Evolutionary conservation across 2,888 invertebrate species (phyloP).

Genomic region (Labia minor): DNA sequence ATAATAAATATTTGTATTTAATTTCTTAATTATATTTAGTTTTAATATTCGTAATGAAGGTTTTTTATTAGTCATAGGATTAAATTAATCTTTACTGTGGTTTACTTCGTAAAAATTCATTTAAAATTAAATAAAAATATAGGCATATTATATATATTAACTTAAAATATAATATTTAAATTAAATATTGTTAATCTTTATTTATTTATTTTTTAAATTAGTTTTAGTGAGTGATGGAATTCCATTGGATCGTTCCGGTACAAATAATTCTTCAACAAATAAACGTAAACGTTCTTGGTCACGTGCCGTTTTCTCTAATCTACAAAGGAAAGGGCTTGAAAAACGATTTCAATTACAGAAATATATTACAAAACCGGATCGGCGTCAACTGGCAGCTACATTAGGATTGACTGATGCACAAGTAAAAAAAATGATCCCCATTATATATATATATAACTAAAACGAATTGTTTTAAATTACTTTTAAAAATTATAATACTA

Average conservation of each 20-base stretch:
- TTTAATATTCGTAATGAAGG: no score
- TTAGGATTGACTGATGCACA: conserved; percentile 89
- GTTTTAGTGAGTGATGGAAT: neutral
- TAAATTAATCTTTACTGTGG: no score
- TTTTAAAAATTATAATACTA: neutral
- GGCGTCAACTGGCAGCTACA: conserved; percentile 81
- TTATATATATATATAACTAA: no score
- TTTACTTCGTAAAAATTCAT: no score
- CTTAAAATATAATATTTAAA: no score
- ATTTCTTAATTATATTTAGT: no score
- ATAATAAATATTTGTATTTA: no score
- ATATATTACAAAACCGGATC: conserved; percentile 90
- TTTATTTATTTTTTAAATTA: neutral
- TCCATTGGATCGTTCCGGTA: neutral
- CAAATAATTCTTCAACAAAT: neutral
- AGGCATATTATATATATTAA: no score
- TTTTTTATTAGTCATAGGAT: no score
- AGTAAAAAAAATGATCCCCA: no score
- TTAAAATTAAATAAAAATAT: no score
- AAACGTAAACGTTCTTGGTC: conserved; percentile 90
- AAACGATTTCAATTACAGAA: conserved; percentile 86
- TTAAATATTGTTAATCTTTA: no score
- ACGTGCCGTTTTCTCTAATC: conserved; percentile 85
- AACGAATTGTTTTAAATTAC: neutral
- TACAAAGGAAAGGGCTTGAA: conserved; percentile 89